Percentiles rank a stretch among this genome's conserved stretches.
phyloP scores from a whole-genome alignment of 1,140 invertebrate species.

The Propsilocerus akamusi region DNA sequence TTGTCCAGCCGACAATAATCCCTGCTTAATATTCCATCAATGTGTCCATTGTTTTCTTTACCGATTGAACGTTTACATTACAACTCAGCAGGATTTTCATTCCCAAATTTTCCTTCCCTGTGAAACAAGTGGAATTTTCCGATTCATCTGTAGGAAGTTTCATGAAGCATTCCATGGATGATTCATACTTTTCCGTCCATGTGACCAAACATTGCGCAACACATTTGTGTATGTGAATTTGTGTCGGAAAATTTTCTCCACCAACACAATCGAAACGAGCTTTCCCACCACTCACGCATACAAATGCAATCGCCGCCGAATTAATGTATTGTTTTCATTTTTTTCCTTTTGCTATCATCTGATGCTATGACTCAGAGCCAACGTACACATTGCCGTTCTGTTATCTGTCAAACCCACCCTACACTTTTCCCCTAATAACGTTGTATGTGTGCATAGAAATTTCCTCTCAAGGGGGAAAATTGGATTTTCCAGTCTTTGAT shows the following conservation, averaged over 20 bases:
- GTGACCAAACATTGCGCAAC: constrained; percentile 2
- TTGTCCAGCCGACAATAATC: too few species aligned
- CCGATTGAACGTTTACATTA: background rate
- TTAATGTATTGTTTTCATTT: constrained; percentile 1
- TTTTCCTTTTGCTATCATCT: background rate
- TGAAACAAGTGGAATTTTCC: background rate
- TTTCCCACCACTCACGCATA: background rate
- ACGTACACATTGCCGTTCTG: background rate
- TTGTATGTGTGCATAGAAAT: background rate
- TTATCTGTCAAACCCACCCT: background rate
- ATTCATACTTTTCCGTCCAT: constrained; percentile 2
- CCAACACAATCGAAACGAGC: background rate
- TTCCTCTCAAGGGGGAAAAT: background rate
- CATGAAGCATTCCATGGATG: background rate
- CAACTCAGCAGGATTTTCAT: constrained; percentile 2
- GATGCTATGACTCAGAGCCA: background rate
- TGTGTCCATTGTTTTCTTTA: background rate
- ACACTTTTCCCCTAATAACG: background rate
- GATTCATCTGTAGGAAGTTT: background rate
- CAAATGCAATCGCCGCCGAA: background rate
- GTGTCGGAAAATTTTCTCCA: background rate
- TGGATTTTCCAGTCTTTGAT: background rate
- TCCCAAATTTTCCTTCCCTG: background rate
- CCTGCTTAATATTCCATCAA: background rate
- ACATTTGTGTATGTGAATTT: background rate